These are phyloP conservation scores for Caenorhabditis sp. DNA, from an alignment of 2,888 invertebrate species.

Conservation along the genomic window DNA sequence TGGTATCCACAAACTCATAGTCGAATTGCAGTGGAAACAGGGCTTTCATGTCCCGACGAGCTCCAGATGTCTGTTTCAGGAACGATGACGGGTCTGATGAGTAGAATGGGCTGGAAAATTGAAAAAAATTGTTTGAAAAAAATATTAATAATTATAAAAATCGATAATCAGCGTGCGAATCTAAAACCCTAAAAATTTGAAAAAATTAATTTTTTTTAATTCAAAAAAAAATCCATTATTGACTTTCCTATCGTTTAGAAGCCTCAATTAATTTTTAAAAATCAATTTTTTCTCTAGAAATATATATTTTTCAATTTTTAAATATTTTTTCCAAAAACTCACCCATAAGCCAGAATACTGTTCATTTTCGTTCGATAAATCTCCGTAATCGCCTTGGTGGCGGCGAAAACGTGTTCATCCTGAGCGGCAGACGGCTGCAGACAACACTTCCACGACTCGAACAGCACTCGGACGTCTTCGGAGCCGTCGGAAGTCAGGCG, in stretches of 20 bases:
- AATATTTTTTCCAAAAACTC: not conserved
- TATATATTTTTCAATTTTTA: not conserved
- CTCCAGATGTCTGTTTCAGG: slow-evolving; percentile 5
- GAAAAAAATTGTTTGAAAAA: too few relatives aligned
- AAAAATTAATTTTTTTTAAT: too few relatives aligned
- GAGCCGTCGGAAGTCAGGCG: slow-evolving; percentile 55
- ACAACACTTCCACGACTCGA: slow-evolving; percentile 58
- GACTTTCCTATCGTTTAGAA: too few relatives aligned
- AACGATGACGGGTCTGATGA: slow-evolving; percentile 22
- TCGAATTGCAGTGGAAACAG: slow-evolving; percentile 62
- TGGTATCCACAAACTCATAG: slow-evolving; percentile 58
- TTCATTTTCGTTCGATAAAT: slow-evolving; percentile 57
- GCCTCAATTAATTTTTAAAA: too few relatives aligned
- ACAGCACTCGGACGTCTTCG: slow-evolving; percentile 66
- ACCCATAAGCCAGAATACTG: slow-evolving; percentile 55
- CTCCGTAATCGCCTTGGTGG: slow-evolving; percentile 31
- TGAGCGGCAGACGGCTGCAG: slow-evolving; percentile 43
- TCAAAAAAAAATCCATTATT: too few relatives aligned
- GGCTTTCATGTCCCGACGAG: slow-evolving; percentile 37
- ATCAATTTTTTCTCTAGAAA: too few relatives aligned
- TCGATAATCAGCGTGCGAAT: too few relatives aligned
- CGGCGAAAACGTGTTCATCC: slow-evolving; percentile 38
- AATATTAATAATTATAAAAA: too few relatives aligned
- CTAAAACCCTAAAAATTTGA: too few relatives aligned
- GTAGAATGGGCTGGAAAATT: slow-evolving; percentile 59